Percentiles rank a stretch among this genome's conserved stretches.
Evolutionary conservation across 2,113 vertebrate genomes (phyloP).

Genomic region (Cyanistes caeruleus): DNA sequence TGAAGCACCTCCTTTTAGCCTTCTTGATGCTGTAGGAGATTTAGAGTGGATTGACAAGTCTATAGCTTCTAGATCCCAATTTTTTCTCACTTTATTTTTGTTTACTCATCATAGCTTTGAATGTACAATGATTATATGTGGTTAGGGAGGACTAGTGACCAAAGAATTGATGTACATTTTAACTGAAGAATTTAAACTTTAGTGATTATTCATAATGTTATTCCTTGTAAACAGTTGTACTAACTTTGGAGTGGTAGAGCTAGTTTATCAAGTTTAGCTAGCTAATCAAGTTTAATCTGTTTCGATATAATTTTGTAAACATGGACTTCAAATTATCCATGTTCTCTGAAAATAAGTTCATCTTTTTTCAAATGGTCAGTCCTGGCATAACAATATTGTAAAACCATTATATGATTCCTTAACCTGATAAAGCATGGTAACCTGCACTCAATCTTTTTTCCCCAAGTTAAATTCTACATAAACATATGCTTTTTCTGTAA

Average conservation of each 20-base stretch:
- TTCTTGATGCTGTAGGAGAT: background rate
- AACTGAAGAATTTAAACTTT: background rate
- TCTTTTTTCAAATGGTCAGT: background rate
- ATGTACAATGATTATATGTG: background rate
- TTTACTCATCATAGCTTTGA: background rate
- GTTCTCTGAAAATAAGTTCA: background rate
- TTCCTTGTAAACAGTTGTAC: background rate
- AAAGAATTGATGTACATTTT: background rate
- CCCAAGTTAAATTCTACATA: background rate
- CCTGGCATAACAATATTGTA: background rate
- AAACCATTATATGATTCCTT: background rate
- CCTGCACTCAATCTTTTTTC: background rate
- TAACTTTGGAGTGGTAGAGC: background rate
- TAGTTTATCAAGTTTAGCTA: too few species aligned
- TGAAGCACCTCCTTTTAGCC: background rate
- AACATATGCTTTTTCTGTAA: background rate
- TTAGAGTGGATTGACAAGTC: background rate
- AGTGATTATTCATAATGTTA: background rate
- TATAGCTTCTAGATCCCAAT: background rate
- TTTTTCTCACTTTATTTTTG: background rate
- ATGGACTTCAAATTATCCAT: background rate
- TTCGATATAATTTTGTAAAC: background rate
- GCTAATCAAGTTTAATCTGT: background rate
- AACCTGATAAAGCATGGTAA: accelerated
- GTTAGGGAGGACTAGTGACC: background rate